Base-by-base conservation (phyloP, 1,140 invertebrate genomes). In the Calephelis virginiensis region DNA sequence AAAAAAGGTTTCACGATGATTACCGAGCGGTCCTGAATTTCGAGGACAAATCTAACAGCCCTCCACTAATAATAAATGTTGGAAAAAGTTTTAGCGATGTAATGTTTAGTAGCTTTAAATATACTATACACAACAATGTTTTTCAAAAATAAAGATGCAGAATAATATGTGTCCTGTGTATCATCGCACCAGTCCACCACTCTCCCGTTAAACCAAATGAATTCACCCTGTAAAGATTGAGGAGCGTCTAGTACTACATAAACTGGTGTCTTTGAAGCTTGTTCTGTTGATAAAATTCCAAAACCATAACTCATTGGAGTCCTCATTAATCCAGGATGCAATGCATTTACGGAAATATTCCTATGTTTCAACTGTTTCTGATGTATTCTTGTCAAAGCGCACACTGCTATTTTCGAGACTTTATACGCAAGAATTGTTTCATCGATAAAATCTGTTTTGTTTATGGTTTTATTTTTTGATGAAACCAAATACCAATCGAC, bases 271-370 rank as follows among this genome's bases (percentile, higher is more conserved):
- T 77, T 65, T 6, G 88, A 82, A 6, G 95, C 95, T 86, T 96
- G 79, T 48, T 95, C 94, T 50, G 93, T 90, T 14, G 92, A 94
- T 13, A 94, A 86, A n/a, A 85, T 84, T 3, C 95, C 95, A 71
- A 92, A 92, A 48, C 94, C 93, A 56, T 87, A 92, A 0, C 93
- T 93, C 95, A 96, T 95, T 72, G 96, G 94, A 0, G 95, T 96
- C 62, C 93, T 90, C 3, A 96, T 95, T 73, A 95, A 94, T 4
- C 93, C 53, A 12, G 53, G 53, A 37, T 56, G 11, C 53, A 56
- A 37, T 12, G 28, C 10, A 5, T 56, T 56, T 7, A 56, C 53
- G 0, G 53, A 56, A 10, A 56, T 56, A 37, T 56, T 56, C 7
- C 28, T 56, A 17, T 5, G 28, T 56, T 37, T 82, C 48, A 95